Base-by-base conservation (phyloP, 1,140 invertebrate genomes). In the Drosophila orena region DNA sequence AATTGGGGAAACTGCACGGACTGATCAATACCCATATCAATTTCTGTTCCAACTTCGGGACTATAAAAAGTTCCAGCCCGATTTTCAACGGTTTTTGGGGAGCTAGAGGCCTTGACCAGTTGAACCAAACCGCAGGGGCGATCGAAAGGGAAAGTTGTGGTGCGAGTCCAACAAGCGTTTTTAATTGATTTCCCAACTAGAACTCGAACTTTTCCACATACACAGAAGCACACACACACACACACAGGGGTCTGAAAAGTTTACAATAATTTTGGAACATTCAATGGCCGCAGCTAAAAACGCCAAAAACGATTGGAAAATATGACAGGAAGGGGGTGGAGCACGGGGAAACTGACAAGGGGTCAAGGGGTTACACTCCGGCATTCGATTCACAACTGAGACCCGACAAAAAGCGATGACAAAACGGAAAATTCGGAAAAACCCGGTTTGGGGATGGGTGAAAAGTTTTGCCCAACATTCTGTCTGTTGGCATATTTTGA, bases 191-290 rank as follows among this genome's bases (percentile, higher is more conserved):
- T 89, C 66, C 70, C 86, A 61, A 69, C 79, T 69, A 79, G 77
- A 83, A 74, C 60, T 70, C 27, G 75, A 80, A 61, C 56, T 53
- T 47, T 44, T 30, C 17, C 44, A 34, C 38, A 8, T 50, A n/a
- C 58, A 22, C 46, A 15, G 12, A 27, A 22, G 20, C 42, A 44
- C 42, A 44, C 17, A 44, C 20, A 44, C 3, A 40, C n/a, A 42
- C 40, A 42, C 15, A 43, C 42, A 44, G 22, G 69, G 77, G 83
- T 88, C 83, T 88, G 79, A 88, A 89, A 88, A 88, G 83, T 88
- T 88, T 88, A 89, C 83, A 89, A 88, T 88, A 88, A 88, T 88
- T 88, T 85, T 83, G 70, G 76, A 86, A 89, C 83, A 88, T 88
- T 79, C 79, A 88, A 88, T 83, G 86, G 83, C 62, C 79, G 79